Conservation (phyloP, 1,140 invertebrate genomes). For the Diabrotica virgifera region DNA sequence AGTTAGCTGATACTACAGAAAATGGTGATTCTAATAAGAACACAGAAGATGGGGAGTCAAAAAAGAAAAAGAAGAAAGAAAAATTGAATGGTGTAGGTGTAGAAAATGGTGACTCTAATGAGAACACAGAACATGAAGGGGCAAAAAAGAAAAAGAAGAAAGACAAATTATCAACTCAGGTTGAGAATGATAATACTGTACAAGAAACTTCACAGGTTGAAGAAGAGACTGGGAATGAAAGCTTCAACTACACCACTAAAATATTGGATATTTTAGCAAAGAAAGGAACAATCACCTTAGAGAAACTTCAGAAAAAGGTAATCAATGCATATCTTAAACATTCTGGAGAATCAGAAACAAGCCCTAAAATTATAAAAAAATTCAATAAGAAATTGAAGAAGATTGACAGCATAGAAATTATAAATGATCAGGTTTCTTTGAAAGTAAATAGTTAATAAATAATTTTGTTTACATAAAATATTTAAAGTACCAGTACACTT, state of each 20-base stretch:
- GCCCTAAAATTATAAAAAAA: constrained; percentile 45
- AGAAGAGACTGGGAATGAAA: constrained; percentile 16
- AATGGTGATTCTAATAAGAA: constrained; percentile 24
- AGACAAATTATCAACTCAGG: neutral
- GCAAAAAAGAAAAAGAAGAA: neutral
- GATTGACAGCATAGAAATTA: constrained; percentile 33
- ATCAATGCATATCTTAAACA: constrained; percentile 42
- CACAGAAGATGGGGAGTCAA: constrained; percentile 22
- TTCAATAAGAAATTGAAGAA: constrained; percentile 51
- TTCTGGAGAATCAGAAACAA: constrained; percentile 32
- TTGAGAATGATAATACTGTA: neutral
- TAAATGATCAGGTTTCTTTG: constrained; percentile 23
- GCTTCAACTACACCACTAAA: constrained; percentile 47
- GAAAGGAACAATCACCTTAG: constrained; percentile 48
- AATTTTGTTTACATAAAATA: too few species aligned
- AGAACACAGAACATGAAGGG: too few species aligned
- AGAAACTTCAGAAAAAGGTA: constrained; percentile 50
- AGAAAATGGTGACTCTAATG: neutral
- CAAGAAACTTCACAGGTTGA: too few species aligned
- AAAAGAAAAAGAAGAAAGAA: constrained; percentile 29
- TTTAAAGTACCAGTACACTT: too few species aligned
- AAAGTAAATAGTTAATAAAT: neutral
- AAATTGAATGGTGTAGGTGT: constrained; percentile 26
- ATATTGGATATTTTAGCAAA: constrained; percentile 46
- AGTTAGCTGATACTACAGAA: neutral